Evolutionary conservation across 2,113 vertebrate genomes (phyloP).

Genomic region (Bos indicus): DNA sequence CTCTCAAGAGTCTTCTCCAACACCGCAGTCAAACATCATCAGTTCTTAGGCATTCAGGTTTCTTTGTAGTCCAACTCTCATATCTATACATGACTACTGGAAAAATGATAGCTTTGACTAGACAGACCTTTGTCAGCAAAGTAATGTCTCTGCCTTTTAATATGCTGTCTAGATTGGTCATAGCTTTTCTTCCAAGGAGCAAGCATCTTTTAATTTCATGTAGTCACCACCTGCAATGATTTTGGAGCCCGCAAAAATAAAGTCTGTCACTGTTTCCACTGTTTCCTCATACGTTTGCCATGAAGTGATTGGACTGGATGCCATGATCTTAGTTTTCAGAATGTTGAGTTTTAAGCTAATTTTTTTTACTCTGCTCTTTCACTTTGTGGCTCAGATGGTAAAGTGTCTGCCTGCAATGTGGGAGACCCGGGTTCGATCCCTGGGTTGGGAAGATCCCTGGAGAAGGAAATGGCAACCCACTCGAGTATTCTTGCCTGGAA

Average conservation of each 20-base stretch:
- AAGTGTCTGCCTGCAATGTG: neutral
- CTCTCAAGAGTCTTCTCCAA: neutral
- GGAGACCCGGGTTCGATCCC: accelerated
- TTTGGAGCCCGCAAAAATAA: neutral
- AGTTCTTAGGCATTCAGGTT: neutral
- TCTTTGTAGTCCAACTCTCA: neutral
- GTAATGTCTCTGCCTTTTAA: neutral
- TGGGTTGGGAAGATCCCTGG: neutral
- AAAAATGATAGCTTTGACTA: neutral
- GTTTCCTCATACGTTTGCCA: neutral
- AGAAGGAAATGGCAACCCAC: neutral
- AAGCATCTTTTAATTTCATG: neutral
- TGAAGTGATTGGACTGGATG: neutral
- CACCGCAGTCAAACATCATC: neutral
- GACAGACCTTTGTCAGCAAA: neutral
- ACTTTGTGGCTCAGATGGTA: neutral
- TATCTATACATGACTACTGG: neutral
- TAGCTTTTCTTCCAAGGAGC: neutral
- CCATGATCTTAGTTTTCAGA: neutral
- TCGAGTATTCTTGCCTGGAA: neutral
- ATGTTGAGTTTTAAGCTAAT: neutral
- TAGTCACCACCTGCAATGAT: neutral
- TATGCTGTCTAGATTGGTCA: neutral
- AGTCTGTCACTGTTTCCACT: neutral
- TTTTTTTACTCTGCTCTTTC: neutral